phyloP scores from a whole-genome alignment of 2,888 invertebrate species.

The Tetheella fluctuosa region DNA sequence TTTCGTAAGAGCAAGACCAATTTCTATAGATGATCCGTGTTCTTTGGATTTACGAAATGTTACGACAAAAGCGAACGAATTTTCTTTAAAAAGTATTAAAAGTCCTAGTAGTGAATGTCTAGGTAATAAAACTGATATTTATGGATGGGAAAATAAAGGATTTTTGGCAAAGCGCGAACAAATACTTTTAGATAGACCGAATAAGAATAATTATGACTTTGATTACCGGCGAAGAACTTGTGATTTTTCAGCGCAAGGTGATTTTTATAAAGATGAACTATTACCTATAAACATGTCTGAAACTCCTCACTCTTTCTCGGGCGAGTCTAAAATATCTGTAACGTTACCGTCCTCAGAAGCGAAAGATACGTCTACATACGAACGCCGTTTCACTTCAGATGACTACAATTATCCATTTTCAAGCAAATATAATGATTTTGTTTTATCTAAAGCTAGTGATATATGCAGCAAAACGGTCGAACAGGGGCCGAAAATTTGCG shows the following conservation, averaged over 20 bases:
- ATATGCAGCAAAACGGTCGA: conserved; percentile 70
- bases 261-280: conserved; percentile 42
- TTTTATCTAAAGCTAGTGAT: conserved; percentile 71
- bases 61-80: conserved; percentile 48
- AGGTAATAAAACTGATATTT: conserved; percentile 76
- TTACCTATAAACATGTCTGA: conserved; percentile 51
- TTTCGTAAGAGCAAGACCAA: conserved; percentile 70
- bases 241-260: conserved; percentile 46
- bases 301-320: conserved; percentile 68
- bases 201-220: conserved; percentile 25
- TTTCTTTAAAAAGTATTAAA: conserved; percentile 58
- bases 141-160: conserved; percentile 82
- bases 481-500: conserved; percentile 70
- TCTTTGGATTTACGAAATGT: conserved; percentile 64
- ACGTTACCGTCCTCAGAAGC: conserved; percentile 64
- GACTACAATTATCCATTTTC: conserved; percentile 70
- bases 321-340: conserved; percentile 65
- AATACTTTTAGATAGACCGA: conserved; percentile 52
- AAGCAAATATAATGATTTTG: conserved; percentile 74
- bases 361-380: conserved; percentile 65
- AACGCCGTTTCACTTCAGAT: conserved; percentile 61
- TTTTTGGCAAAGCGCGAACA: conserved; percentile 72
- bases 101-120: conserved; percentile 73
- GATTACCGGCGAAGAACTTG: conserved; percentile 51
- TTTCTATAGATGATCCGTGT: conserved; percentile 79